Base-by-base conservation (phyloP, 2,113 vertebrate species). In the Anarhynchus alexandrinus region DNA sequence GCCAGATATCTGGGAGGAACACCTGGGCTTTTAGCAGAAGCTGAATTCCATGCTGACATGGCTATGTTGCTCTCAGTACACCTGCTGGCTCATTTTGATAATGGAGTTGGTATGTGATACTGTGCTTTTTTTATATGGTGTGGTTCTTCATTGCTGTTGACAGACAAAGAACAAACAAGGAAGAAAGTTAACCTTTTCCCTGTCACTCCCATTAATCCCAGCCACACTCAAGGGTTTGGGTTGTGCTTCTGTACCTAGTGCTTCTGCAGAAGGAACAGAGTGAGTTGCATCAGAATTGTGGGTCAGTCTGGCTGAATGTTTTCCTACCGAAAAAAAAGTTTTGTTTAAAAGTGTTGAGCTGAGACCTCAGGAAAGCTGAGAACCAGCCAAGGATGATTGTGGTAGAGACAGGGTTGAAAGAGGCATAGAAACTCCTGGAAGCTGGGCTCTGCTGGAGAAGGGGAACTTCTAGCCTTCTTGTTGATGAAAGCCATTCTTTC, bases 391-490 rank as follows among this genome's bases (percentile, higher is more conserved):
- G 23, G 55, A 17, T 74, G 65, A 11, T 4, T 67, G 29, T 61
- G 26, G 20, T 74, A 61, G 45, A 36, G 22, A 55, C 54, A 21
- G 18, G 2, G 13, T n/a, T 82, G 67, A 72, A 93, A 83, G 71
- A 72, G 17, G 17, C 29, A 14, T 15, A 72, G 38, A 59, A 89
- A 45, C 8, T 36, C 58, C 8, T 76, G 52, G 15, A 82, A 58
- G 25, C 42, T 71, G 45, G 17, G 9, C 45, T 67, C 7, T 92
- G 34, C 74, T 86, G 66, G 23, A 62, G 42, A 36, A 36, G 21
- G 29, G 42, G 29, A 54, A 42, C 22, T 57, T 42, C 1, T 0
- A 17, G n/a, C 1, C 0, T 74, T 57, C 55, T 42, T 67, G 19
- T 67, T 47, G 29, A 1, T 79, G 51, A n/a, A 78, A 82, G 27